Evolutionary conservation across 92 coral and sea anemone species (phyloP).

Genomic region (Actinernus sp.): DNA sequence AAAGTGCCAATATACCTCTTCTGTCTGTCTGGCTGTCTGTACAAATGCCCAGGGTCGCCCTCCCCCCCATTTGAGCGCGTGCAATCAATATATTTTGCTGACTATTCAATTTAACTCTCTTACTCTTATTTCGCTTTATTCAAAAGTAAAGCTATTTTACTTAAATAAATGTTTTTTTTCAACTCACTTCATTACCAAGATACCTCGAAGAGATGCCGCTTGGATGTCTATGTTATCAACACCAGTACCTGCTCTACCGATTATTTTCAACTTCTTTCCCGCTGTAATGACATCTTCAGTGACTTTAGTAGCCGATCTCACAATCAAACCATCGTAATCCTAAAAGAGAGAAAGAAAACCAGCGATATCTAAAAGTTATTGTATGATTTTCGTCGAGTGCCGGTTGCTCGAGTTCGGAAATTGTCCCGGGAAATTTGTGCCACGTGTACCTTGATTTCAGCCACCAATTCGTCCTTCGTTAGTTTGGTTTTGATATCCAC

Average conservation of each 20-base stretch:
- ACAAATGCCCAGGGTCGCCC: no score
- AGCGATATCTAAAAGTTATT: no score
- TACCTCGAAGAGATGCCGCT: constrained; percentile 85
- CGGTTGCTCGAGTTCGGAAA: no score
- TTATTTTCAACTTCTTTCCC: constrained; percentile 85
- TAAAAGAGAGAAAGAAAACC: constrained; percentile 24
- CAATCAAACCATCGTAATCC: constrained; percentile 95
- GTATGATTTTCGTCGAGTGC: no score
- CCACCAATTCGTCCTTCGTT: constrained; percentile 84
- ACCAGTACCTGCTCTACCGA: constrained; percentile 99
- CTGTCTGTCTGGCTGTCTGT: no score
- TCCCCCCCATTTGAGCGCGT: no score
- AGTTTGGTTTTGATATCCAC: constrained; percentile 92
- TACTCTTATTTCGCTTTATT: no score
- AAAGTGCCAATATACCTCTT: no score
- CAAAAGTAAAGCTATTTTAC: no score
- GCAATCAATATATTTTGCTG: background rate
- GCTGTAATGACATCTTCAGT: constrained; percentile 93
- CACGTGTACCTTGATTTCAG: constrained; percentile 76
- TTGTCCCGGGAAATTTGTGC: background rate
- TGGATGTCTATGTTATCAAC: constrained; percentile 93
- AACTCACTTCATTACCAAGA: constrained; percentile 95
- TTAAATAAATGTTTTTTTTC: no score
- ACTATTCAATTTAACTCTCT: background rate
- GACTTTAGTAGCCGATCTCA: constrained; percentile 96